A percentile compares a stretch with the other conserved stretches of the same genome.
These are phyloP conservation scores for Anneissia japonica DNA, from an alignment of 35 echinoderm and acorn worm species.

Conservation along the genomic window DNA sequence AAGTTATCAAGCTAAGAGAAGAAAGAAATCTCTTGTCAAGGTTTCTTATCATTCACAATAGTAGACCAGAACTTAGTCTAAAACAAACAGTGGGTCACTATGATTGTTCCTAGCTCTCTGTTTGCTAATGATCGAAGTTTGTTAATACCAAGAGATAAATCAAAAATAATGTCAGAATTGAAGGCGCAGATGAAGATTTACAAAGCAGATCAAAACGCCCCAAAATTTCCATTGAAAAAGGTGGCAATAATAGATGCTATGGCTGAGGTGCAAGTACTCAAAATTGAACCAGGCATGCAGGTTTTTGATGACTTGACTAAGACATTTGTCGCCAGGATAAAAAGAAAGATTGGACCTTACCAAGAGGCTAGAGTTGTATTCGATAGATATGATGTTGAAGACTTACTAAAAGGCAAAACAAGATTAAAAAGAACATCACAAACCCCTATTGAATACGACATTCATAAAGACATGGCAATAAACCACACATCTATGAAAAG, in stretches of 20 bases:
- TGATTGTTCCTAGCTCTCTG: background rate
- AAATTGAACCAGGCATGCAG: conserved; percentile 4
- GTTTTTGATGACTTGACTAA: conserved; percentile 34
- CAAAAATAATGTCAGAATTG: conserved; percentile 18
- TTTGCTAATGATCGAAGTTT: conserved; percentile 7
- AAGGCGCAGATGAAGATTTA: conserved; percentile 8
- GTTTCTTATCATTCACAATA: conserved; percentile 12
- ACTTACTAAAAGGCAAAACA: conserved; percentile 24
- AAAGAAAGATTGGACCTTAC: conserved; percentile 5
- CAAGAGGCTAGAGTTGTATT: background rate
- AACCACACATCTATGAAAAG: no score
- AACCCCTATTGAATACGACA: background rate
- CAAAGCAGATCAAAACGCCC: background rate
- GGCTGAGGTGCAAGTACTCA: background rate
- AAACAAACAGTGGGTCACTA: conserved; percentile 22
- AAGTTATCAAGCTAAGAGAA: conserved; percentile 18
- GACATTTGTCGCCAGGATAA: conserved; percentile 4
- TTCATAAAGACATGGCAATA: no score
- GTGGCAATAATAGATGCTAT: background rate
- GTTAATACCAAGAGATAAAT: conserved; percentile 26
- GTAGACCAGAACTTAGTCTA: conserved; percentile 21
- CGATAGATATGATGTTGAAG: conserved; percentile 8
- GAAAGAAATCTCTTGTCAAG: conserved; percentile 23
- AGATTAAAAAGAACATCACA: conserved; percentile 9
- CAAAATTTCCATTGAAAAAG: background rate